Conservation (phyloP, 2,113 vertebrate species). For the Python bivittatus region DNA sequence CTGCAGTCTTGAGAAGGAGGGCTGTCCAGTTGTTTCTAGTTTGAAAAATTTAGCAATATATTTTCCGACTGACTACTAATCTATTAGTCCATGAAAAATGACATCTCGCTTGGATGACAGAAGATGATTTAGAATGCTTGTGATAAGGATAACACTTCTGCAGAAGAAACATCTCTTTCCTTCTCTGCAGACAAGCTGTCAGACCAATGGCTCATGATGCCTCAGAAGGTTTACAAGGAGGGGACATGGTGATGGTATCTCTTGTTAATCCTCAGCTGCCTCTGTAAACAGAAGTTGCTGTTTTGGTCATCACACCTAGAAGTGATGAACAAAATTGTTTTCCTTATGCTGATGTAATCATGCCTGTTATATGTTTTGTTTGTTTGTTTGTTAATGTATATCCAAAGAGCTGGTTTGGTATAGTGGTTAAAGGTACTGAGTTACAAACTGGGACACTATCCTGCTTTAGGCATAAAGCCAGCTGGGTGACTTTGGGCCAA, state of each 20-base stretch:
- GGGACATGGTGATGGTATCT: background rate
- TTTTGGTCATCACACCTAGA: background rate
- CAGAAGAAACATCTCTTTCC: background rate
- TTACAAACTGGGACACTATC: too few relatives aligned
- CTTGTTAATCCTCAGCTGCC: background rate
- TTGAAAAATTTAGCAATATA: background rate
- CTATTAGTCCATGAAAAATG: background rate
- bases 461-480: too few relatives aligned
- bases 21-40: background rate
- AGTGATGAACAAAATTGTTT: background rate
- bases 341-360: background rate
- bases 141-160: background rate
- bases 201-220: background rate
- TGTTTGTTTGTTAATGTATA: too few relatives aligned
- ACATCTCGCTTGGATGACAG: background rate
- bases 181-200: background rate
- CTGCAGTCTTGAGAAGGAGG: background rate
- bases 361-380: background rate
- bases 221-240: background rate
- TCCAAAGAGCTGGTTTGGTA: too few relatives aligned
- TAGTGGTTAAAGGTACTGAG: too few relatives aligned
- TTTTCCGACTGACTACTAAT: background rate
- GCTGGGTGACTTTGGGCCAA: too few relatives aligned
- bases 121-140: background rate
- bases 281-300: background rate